Conservation (phyloP, 2,113 vertebrate genomes). For the Tricholaema leucomelas region DNA sequence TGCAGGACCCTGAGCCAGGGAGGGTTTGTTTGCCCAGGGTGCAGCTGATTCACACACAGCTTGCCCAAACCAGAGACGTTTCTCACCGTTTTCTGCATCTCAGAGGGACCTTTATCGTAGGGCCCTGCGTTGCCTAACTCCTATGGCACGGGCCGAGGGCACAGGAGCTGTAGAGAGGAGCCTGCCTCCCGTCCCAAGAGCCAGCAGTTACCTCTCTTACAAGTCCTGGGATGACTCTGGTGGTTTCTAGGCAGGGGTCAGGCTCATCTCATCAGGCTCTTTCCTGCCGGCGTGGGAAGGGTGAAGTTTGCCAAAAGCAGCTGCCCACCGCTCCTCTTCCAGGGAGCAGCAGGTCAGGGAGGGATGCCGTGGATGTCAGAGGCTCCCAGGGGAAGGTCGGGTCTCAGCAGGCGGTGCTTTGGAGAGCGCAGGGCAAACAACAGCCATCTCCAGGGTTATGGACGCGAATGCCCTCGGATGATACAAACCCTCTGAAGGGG, state of each 20-base stretch:
- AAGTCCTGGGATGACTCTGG: not conserved
- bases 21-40: not conserved
- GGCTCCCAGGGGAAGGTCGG: constrained; percentile 9
- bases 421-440: not conserved
- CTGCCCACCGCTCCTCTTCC: not conserved
- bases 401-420: not conserved
- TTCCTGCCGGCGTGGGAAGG: not conserved
- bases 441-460: constrained; percentile 52
- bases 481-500: constrained; percentile 60
- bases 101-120: not conserved
- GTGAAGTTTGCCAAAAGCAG: not conserved
- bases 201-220: not conserved
- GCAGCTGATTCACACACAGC: not conserved
- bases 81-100: not conserved
- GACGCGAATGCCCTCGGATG: constrained; percentile 66
- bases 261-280: not conserved
- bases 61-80: not conserved
- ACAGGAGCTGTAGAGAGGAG: not conserved
- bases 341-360: rapidly evolving
- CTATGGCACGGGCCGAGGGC: not conserved
- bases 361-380: not conserved
- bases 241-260: constrained; percentile 23
- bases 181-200: not conserved
- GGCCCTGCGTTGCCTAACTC: not conserved
- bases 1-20: not conserved